Evolutionary conservation across 2,797 vertebrate genomes (phyloP).

Genomic region (Coranthus polyacanthus): DNA sequence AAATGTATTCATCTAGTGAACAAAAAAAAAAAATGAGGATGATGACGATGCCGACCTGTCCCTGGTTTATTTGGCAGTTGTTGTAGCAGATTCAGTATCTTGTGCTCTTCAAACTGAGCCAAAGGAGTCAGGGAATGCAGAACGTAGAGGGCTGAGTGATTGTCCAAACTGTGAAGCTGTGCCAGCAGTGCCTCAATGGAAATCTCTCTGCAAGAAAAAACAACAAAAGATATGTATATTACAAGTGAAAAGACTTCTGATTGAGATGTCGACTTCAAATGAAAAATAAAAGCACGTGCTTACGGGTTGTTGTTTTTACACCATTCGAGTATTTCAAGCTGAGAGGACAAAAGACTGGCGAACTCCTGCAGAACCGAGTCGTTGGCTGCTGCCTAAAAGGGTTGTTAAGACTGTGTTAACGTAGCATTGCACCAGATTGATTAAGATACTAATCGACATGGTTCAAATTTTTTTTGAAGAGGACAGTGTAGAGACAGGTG

Average conservation of each 20-base stretch:
- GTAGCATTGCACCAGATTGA: neutral
- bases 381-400: conserved; percentile 81
- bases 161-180: conserved; percentile 92
- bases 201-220: conserved; percentile 80
- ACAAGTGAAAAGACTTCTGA: neutral
- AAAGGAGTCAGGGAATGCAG: conserved; percentile 93
- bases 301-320: conserved; percentile 92
- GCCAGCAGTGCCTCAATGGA: conserved; percentile 87
- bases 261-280: neutral
- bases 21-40: neutral
- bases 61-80: conserved; percentile 77
- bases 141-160: conserved; percentile 92
- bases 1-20: neutral
- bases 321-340: conserved; percentile 94
- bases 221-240: neutral
- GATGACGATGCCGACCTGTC: conserved; percentile 56
- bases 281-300: conserved; percentile 30
- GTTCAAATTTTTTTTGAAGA: neutral
- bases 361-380: conserved; percentile 91
- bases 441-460: neutral
- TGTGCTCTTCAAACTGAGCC: conserved; percentile 88
- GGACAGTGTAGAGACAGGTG: neutral
- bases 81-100: conserved; percentile 90
- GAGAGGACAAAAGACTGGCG: conserved; percentile 89
- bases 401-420: neutral